Conservation (phyloP, 2,113 vertebrate genomes). For the Phrynosoma platyrhinos region DNA sequence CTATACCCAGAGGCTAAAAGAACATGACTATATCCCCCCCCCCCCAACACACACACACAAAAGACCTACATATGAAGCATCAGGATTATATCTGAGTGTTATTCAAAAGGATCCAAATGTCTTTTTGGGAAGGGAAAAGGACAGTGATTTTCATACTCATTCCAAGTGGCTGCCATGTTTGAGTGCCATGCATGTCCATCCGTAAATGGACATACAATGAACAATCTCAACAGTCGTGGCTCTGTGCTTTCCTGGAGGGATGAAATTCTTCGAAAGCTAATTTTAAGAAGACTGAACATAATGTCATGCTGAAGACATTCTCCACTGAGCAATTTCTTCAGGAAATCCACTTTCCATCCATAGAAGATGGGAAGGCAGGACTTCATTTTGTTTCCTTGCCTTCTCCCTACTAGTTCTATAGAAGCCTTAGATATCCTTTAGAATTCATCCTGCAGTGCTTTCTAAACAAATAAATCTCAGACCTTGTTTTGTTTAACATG, state of each 20-base stretch:
- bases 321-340: too few species aligned
- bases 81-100: conserved; percentile 10
- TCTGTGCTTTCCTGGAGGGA: too few species aligned
- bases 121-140: too few species aligned
- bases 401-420: too few species aligned
- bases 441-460: not conserved
- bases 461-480: not conserved
- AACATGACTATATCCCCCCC: not conserved
- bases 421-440: not conserved
- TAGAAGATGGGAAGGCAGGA: not conserved
- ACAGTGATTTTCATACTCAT: too few species aligned
- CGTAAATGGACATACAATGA: too few species aligned
- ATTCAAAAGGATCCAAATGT: not conserved
- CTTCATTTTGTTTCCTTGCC: not conserved
- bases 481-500: conserved; percentile 8
- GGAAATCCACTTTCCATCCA: not conserved
- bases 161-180: too few species aligned
- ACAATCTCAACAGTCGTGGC: too few species aligned
- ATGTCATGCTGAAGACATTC: too few species aligned
- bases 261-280: too few species aligned
- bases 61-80: not conserved
- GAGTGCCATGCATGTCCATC: too few species aligned
- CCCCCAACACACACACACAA: not conserved
- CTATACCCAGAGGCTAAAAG: not conserved
- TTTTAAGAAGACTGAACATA: too few species aligned